Conservation (phyloP, 2,797 vertebrate genomes). For the Sebastiscus tertius region DNA sequence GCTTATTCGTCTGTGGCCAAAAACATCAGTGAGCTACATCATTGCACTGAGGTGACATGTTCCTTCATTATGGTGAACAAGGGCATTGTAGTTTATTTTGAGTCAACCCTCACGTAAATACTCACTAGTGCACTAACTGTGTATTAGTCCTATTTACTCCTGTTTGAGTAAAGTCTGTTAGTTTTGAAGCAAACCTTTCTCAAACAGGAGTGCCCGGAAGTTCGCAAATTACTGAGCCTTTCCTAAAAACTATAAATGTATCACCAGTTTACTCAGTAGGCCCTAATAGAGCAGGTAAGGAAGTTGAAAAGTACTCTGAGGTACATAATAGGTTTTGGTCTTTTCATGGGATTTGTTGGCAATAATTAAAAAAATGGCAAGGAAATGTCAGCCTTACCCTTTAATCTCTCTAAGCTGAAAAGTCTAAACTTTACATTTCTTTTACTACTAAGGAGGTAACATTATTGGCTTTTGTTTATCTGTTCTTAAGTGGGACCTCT, state of each 20-base stretch:
- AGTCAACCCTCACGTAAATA: no score
- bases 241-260: no score
- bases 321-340: neutral
- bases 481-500: neutral
- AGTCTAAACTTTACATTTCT: neutral
- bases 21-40: no score
- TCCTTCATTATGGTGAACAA: no score
- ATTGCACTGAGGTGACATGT: no score
- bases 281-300: neutral
- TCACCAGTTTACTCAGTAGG: neutral
- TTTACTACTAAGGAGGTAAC: neutral
- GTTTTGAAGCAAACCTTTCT: no score
- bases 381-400: neutral
- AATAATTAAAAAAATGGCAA: neutral
- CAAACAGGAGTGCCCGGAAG: no score
- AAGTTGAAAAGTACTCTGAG: neutral
- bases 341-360: neutral
- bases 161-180: no score
- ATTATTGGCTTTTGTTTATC: neutral
- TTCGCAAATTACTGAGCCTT: no score
- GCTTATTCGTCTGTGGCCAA: neutral
- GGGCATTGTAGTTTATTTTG: no score
- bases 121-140: no score
- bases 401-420: neutral
- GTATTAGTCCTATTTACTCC: no score